These are phyloP conservation scores for Drosophila micromelanica DNA, from an alignment of 1,140 invertebrate genomes.

Conservation along the genomic window DNA sequence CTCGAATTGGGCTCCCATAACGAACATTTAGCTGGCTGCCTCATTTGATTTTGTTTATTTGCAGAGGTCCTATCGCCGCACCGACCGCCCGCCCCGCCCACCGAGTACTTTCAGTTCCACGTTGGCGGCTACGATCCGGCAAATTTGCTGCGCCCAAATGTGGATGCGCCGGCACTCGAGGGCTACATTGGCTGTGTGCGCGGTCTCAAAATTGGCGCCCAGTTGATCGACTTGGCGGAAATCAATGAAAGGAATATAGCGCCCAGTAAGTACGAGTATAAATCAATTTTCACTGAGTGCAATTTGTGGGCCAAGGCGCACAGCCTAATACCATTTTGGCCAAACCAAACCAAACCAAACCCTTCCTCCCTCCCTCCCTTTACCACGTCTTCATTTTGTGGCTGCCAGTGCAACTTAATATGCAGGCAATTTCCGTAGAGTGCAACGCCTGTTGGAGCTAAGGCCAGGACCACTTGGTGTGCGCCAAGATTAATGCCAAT, in stretches of 20 bases:
- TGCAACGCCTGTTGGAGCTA: slow-evolving; percentile 37
- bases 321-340: slow-evolving; percentile 61
- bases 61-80: slow-evolving; percentile 93
- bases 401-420: slow-evolving; percentile 70
- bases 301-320: slow-evolving; percentile 49
- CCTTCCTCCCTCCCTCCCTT: neutral
- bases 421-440: slow-evolving; percentile 82
- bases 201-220: slow-evolving; percentile 93
- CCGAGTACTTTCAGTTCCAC: slow-evolving; percentile 94
- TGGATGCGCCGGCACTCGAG: slow-evolving; percentile 86
- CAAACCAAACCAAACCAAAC: neutral
- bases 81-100: slow-evolving; percentile 91
- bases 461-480: slow-evolving; percentile 25
- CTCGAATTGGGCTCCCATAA: neutral
- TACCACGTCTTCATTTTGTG: slow-evolving; percentile 16
- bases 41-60: slow-evolving; percentile 82
- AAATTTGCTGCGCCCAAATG: slow-evolving; percentile 88
- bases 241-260: slow-evolving; percentile 89
- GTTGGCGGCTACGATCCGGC: slow-evolving; percentile 93
- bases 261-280: slow-evolving; percentile 86
- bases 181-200: slow-evolving; percentile 94
- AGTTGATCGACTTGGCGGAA: slow-evolving; percentile 90
- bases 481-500: slow-evolving; percentile 80
- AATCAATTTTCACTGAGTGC: slow-evolving; percentile 77
- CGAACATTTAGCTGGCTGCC: slow-evolving; percentile 20